These are phyloP conservation scores for Virgularia gustaviana DNA, from an alignment of 92 coral and sea anemone genomes.

Conservation along the genomic window DNA sequence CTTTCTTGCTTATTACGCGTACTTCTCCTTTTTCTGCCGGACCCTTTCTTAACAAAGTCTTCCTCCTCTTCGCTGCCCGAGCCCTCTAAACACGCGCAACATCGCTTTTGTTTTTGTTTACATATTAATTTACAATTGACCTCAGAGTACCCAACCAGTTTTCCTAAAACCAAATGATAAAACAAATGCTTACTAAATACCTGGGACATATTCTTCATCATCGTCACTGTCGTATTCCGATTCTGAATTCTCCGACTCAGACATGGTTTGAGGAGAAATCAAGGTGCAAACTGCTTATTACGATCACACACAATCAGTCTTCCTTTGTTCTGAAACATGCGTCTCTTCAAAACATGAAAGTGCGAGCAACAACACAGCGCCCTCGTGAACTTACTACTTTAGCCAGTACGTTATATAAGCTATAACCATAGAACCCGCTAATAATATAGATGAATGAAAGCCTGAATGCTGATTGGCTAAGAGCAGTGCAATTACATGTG, in stretches of 20 bases:
- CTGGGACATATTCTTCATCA: slow-evolving; percentile 78
- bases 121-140: not conserved
- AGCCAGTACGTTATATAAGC: too few relatives aligned
- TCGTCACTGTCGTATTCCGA: slow-evolving; percentile 74
- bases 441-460: too few relatives aligned
- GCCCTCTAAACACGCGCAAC: not conserved
- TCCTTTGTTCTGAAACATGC: too few relatives aligned
- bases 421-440: too few relatives aligned
- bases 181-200: too few relatives aligned
- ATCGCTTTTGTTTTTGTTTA: too few relatives aligned
- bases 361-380: too few relatives aligned
- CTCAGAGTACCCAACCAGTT: not conserved
- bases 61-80: not conserved
- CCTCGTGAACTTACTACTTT: too few relatives aligned
- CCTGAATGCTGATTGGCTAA: too few relatives aligned
- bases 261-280: not conserved
- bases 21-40: not conserved
- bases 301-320: too few relatives aligned
- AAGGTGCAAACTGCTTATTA: not conserved
- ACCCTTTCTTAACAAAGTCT: not conserved
- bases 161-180: not conserved
- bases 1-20: not conserved
- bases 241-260: slow-evolving; percentile 52
- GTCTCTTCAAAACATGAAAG: too few relatives aligned
- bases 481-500: too few relatives aligned